A percentile compares a stretch with the other conserved stretches of the same genome.
phyloP scores from a whole-genome alignment of 2,113 vertebrate species.

The Dermatemys mawii region DNA sequence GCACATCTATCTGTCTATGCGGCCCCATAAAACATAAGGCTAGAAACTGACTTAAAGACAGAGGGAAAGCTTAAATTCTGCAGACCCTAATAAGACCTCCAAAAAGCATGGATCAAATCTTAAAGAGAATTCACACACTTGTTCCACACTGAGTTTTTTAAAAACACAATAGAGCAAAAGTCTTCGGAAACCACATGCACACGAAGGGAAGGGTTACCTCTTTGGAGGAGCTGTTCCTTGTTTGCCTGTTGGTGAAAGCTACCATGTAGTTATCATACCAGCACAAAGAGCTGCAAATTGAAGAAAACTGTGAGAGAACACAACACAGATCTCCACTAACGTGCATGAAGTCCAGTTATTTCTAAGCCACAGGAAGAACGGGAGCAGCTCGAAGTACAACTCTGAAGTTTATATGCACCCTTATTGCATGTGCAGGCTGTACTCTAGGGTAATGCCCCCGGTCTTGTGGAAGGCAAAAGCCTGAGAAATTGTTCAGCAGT shows the following conservation, averaged over 20 bases:
- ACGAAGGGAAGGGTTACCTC: conserved; percentile 70
- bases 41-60: accelerated
- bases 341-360: conserved; percentile 57
- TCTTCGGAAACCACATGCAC: accelerated
- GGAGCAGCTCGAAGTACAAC: conserved; percentile 39
- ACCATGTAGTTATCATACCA: conserved; percentile 52
- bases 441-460: background rate
- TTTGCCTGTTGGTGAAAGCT: conserved; percentile 34
- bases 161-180: accelerated
- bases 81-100: background rate
- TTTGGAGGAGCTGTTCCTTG: conserved; percentile 58
- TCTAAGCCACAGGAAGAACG: conserved; percentile 20
- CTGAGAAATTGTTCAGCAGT: accelerated
- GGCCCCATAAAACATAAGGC: background rate
- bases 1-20: background rate
- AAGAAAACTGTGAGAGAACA: conserved; percentile 60
- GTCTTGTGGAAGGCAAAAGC: accelerated
- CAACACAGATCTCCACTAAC: background rate
- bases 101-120: background rate
- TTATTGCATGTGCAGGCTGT: background rate
- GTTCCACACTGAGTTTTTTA: background rate
- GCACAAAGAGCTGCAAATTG: background rate
- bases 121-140: background rate
- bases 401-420: conserved; percentile 55
- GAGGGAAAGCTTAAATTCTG: background rate